Percentiles rank a stretch among this genome's conserved stretches.
These are phyloP conservation scores for Labeo calbasu DNA, from an alignment of 2,797 vertebrate genomes.

Conservation along the genomic window DNA sequence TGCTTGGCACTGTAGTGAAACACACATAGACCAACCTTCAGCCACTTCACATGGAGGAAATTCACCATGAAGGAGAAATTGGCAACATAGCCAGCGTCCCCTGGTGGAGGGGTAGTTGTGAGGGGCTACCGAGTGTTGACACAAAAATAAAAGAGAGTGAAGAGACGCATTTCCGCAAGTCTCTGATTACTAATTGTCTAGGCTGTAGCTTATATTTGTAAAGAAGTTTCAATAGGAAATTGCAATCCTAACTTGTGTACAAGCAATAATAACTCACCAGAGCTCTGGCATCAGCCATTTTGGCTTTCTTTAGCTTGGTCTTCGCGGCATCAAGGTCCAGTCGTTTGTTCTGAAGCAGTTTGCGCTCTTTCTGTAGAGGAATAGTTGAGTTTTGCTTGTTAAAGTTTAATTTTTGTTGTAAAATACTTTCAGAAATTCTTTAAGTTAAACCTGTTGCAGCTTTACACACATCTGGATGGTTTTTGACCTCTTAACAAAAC, in stretches of 20 bases:
- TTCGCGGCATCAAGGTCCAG: slow-evolving; percentile 98
- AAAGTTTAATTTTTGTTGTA: neutral
- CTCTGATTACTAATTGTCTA: neutral
- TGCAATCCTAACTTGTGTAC: neutral
- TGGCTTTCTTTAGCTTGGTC: slow-evolving; percentile 94
- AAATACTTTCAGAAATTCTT: neutral
- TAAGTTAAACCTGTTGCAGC: neutral
- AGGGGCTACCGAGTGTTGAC: slow-evolving; percentile 71
- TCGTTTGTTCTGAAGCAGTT: slow-evolving; percentile 94
- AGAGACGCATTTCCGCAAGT: neutral
- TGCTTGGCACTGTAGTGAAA: slow-evolving; percentile 45
- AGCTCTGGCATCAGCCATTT: slow-evolving; percentile 89
- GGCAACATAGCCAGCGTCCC: slow-evolving; percentile 83
- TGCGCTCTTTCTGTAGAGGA: slow-evolving; percentile 91
- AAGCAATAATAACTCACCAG: slow-evolving; percentile 79
- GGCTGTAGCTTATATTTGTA: neutral
- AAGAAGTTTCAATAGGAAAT: neutral
- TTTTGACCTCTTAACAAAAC: neutral
- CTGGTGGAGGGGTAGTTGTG: slow-evolving; percentile 79
- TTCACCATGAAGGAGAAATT: slow-evolving; percentile 86
- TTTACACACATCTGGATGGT: neutral
- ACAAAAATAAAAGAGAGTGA: slow-evolving; percentile 34
- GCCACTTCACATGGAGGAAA: slow-evolving; percentile 89
- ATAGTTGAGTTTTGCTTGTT: neutral
- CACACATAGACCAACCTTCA: slow-evolving; percentile 86